Percentiles rank a stretch among this genome's conserved stretches.
phyloP scores from a whole-genome alignment of 2,797 vertebrate genomes.

The Crenuchus spilurus region DNA sequence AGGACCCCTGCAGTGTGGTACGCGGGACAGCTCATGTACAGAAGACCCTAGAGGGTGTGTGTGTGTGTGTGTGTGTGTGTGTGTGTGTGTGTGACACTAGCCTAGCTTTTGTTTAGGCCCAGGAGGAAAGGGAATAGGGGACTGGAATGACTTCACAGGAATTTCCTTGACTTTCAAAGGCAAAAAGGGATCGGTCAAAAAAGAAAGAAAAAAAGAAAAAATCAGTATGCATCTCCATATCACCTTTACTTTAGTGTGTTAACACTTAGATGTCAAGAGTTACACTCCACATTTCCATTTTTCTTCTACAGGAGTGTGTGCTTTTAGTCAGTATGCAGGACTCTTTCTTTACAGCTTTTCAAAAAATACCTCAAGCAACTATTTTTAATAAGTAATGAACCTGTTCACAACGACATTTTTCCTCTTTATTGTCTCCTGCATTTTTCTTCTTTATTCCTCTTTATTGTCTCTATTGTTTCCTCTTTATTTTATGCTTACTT shows the following conservation, averaged over 20 bases:
- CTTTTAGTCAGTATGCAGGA: too few species aligned
- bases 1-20: constrained; percentile 32
- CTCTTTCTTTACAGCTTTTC: too few species aligned
- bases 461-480: too few species aligned
- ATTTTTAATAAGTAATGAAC: too few species aligned
- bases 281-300: too few species aligned
- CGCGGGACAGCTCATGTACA: constrained; percentile 5
- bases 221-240: neutral
- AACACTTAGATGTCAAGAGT: neutral
- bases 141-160: constrained; percentile 9
- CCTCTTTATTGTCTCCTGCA: too few species aligned
- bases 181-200: neutral
- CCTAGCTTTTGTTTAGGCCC: constrained; percentile 35
- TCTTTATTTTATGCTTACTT: too few species aligned
- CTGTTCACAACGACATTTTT: too few species aligned
- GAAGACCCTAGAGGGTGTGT: constrained; percentile 1
- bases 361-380: too few species aligned
- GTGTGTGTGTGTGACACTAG: neutral
- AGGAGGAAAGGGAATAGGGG: constrained; percentile 8
- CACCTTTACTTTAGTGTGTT: neutral
- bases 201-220: neutral
- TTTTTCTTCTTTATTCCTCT: too few species aligned
- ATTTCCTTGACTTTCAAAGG: constrained; percentile 18
- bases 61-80: too few species aligned
- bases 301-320: too few species aligned